Percentiles rank a stretch among this genome's conserved stretches.
phyloP scores from a whole-genome alignment of 2,113 vertebrate genomes.

The Coracopsis vasa region DNA sequence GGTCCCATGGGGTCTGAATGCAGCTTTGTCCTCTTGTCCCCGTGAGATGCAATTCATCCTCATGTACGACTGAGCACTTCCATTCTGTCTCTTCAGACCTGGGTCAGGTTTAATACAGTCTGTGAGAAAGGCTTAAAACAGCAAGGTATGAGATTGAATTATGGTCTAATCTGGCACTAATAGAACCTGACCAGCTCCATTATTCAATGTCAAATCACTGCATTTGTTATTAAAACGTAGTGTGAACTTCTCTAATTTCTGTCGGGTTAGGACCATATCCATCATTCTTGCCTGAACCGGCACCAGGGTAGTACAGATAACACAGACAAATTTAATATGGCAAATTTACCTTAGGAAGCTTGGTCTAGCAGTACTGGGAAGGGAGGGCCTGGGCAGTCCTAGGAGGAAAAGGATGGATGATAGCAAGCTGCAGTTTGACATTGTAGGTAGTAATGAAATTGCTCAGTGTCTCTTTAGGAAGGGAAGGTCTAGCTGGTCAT shows the following conservation, averaged over 20 bases:
- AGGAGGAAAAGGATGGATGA: slow-evolving; percentile 59
- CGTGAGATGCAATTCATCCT: not conserved
- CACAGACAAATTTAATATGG: slow-evolving; percentile 46
- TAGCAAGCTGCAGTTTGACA: slow-evolving; percentile 29
- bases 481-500: not conserved
- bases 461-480: not conserved
- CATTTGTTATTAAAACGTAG: slow-evolving; percentile 59
- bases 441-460: not conserved
- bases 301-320: slow-evolving; percentile 41
- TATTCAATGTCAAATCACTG: slow-evolving; percentile 61
- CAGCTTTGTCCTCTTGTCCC: not conserved
- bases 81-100: not conserved
- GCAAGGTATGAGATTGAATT: slow-evolving; percentile 55
- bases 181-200: slow-evolving; percentile 59
- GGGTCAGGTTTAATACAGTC: slow-evolving; percentile 54
- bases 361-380: not conserved
- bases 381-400: slow-evolving; percentile 54
- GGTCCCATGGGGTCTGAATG: fast-evolving
- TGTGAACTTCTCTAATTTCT: slow-evolving; percentile 63
- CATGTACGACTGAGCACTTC: not conserved
- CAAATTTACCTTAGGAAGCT: slow-evolving; percentile 52
- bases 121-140: slow-evolving; percentile 46
- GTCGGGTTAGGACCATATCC: slow-evolving; percentile 50
- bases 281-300: slow-evolving; percentile 37
- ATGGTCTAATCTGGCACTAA: slow-evolving; percentile 64